Evolutionary conservation across 2,113 vertebrate species (phyloP), one percentile per base, ranked within the genome.

Genomic region (Sigmodon hispidus): DNA sequence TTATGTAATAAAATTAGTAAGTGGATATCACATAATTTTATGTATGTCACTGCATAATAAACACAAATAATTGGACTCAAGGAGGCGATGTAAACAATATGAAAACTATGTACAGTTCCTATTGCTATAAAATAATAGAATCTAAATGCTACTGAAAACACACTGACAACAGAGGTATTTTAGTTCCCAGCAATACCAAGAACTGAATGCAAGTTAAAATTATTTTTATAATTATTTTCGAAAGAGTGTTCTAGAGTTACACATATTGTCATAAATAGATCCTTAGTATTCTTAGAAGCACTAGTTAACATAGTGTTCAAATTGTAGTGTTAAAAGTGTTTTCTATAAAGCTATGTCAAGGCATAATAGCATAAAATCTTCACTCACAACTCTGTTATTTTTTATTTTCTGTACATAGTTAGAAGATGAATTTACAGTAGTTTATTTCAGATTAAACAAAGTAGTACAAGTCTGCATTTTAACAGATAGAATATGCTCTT

Each of bases 201-300:
- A 69, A 69, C 48, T 83, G 15, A 65, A 55, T 85, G 3, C 17
- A 72, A 15, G 48, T n/a, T 76, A 15, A 34, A 12, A 31, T 0
- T n/a, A 89, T 80, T 83, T 90, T 10, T 88, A 43, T 59, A 59
- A 72, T 87, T 65, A 59, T 72, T 94, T 92, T 85, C 26, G 4
- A 19, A 21, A 83, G 95, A 94, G 83, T 43, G 0, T 70, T 52
- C 1, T 43, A 77, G 1, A 73, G 10, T 48, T 93, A 21, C 79
- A 73, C 11, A 67, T 13, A 59, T 40, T 94, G n/a, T 87, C 31
- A 85, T 11, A 92, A 10, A 16, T 11, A 34, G 45, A 0, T 15
- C 52, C 31, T 88, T 1, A 36, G 91, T 81, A 88, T 36, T 17
- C 57, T n/a, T 76, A 81, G 19, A 87, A 89, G 57, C 1, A 45